Evolutionary conservation across 2,113 vertebrate species (phyloP), one percentile per base, ranked within the genome.

Genomic region (Colistium nudipinnis): DNA sequence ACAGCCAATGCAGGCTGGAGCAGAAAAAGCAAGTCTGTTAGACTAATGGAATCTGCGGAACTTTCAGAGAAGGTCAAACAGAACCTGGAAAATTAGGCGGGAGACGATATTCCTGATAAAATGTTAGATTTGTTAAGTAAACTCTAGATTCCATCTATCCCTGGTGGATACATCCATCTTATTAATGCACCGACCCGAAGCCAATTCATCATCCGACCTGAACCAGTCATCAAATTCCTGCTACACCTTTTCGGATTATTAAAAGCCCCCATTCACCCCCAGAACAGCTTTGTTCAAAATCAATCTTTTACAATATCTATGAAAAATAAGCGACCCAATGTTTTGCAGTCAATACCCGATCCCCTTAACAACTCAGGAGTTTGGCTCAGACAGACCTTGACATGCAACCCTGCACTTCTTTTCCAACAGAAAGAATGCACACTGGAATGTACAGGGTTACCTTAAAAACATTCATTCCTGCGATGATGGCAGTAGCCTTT

Each of bases 91-190:
- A 78, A 52, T 65, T 35, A 54, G 57, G 49, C n/a, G 57, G 63
- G 78, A 76, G 39, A 70, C 45, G 30, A 80, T 63, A 62, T 92
- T 89, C 74, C 65, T 82, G 79, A 88, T 89, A 88, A 91, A 93
- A 91, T 88, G 91, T 52, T 47, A 92, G 78, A 92, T 87, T 80
- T 66, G 1, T 81, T 89, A 77, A 86, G 92, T 85, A 93, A 94
- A 93, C 81, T 90, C 76, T 74, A 93, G 90, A 93, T 91, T 93
- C 80, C 1, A 28, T 35, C 75, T 65, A 74, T 67, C 61, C 60
- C 44, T 76, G 61, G 57, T 73, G 57, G 56, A 25, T 75, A 68
- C 63, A 62, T 69, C 62, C 56, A 59, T 68, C 78, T 84, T 71
- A 57, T 69, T 62, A 67, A 67, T 7, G 14, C 44, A 62, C 17